A percentile compares a stretch with the other conserved stretches of the same genome.
Conservation (phyloP, 2,797 vertebrate species). For the Glossophaga mutica region DNA sequence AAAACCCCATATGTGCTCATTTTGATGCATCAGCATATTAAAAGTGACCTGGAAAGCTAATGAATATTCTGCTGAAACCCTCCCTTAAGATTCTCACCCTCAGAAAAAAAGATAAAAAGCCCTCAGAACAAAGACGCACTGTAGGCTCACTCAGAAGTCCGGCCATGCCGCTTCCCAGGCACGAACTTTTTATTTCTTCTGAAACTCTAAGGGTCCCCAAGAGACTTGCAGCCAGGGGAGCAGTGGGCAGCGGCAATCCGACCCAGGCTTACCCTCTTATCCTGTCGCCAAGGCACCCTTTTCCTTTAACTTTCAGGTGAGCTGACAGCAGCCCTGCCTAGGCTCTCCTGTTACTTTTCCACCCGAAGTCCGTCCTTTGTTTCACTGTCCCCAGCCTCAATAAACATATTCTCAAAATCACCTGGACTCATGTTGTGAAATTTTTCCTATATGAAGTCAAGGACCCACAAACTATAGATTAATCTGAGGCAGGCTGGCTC, state of each 20-base stretch:
- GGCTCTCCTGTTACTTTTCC: not conserved
- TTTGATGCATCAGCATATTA: not conserved
- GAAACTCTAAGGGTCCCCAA: not conserved
- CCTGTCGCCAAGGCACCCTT: not conserved
- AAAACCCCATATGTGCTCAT: not conserved
- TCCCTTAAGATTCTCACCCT: not conserved
- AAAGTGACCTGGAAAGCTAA: not conserved
- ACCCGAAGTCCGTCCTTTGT: not conserved
- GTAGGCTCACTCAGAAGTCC: not conserved
- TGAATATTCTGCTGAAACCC: not conserved
- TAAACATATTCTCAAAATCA: not conserved
- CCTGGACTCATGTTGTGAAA: not conserved
- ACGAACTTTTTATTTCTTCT: not conserved
- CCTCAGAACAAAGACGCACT: not conserved
- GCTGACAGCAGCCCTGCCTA: not conserved
- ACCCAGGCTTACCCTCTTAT: not conserved
- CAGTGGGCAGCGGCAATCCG: not conserved
- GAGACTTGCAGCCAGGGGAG: not conserved
- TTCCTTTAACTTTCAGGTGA: not conserved
- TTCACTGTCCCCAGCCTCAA: not conserved
- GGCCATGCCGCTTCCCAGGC: not conserved
- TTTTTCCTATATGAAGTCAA: not conserved
- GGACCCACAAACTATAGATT: not conserved
- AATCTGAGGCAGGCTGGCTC: not conserved
- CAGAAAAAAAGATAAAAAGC: not conserved